A percentile compares a stretch with the other conserved stretches of the same genome.
Conservation (phyloP, 2,888 invertebrate species). For the Ormyrus pomaceus region DNA sequence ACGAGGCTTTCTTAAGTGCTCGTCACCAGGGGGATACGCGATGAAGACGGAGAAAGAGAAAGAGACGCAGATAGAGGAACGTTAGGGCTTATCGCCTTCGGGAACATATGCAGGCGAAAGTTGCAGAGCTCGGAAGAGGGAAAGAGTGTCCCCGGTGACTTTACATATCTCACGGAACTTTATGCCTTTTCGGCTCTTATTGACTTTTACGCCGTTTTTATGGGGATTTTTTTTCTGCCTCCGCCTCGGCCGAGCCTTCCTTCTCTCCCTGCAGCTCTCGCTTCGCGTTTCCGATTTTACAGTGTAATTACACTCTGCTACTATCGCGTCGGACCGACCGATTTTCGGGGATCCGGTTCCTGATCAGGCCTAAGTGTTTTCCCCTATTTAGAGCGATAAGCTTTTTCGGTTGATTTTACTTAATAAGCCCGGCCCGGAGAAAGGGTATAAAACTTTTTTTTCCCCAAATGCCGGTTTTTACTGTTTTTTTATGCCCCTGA, state of each 20-base stretch:
- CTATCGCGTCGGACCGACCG: constrained; percentile 24
- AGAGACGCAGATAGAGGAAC: constrained; percentile 15
- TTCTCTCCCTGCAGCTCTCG: neutral
- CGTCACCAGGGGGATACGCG: constrained; percentile 7
- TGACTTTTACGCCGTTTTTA: constrained; percentile 56
- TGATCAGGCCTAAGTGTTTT: constrained; percentile 19
- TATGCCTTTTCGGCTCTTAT: constrained; percentile 47
- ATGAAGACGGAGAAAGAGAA: constrained; percentile 32
- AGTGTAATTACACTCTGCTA: constrained; percentile 52
- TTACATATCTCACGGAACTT: constrained; percentile 51
- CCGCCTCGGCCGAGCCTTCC: neutral
- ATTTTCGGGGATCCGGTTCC: neutral
- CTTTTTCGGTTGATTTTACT: neutral
- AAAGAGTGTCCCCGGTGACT: constrained; percentile 17
- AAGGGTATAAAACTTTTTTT: neutral
- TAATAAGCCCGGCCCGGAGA: no score
- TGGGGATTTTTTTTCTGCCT: constrained; percentile 35
- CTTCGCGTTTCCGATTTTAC: constrained; percentile 52
- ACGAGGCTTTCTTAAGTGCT: constrained; percentile 58
- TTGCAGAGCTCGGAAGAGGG: constrained; percentile 18
- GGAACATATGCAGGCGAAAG: constrained; percentile 17
- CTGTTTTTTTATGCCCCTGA: neutral
- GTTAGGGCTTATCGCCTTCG: constrained; percentile 26
- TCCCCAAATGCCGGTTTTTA: neutral
- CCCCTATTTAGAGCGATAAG: constrained; percentile 46